Conservation (phyloP, 92 coral and sea anemone species). For the Nematostella vectensis region DNA sequence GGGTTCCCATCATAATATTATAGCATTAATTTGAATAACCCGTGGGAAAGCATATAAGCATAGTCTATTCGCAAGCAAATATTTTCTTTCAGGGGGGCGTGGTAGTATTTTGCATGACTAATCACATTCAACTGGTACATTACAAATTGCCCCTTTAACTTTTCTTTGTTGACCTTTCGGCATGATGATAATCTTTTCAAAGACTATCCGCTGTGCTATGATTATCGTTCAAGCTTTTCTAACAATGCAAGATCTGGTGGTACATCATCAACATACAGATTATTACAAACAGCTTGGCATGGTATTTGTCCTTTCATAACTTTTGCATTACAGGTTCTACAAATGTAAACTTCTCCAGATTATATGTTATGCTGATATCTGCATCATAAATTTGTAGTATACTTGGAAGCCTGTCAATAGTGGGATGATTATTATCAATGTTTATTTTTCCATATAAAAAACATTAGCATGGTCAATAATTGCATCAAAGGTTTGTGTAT, state of each 20-base stretch:
- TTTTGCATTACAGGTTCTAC: slow-evolving; percentile 44
- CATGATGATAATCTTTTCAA: slow-evolving; percentile 17
- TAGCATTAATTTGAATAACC: no score
- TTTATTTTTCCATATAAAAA: no score
- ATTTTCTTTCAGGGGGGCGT: slow-evolving; percentile 44
- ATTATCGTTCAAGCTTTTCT: slow-evolving; percentile 13
- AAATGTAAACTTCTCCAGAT: slow-evolving; percentile 18
- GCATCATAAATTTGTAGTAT: slow-evolving; percentile 22
- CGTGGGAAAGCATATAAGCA: no score
- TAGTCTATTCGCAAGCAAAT: no score
- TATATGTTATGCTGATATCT: slow-evolving; percentile 18
- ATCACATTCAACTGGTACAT: slow-evolving; percentile 54
- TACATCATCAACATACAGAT: slow-evolving; percentile 35
- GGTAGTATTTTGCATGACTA: slow-evolving; percentile 30
- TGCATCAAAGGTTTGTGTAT: slow-evolving; percentile 22
- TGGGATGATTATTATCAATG: slow-evolving; percentile 5
- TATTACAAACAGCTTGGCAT: slow-evolving; percentile 41
- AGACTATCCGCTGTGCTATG: slow-evolving; percentile 21
- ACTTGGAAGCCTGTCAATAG: slow-evolving; percentile 15
- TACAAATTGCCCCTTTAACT: slow-evolving; percentile 48
- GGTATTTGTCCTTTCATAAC: slow-evolving; percentile 22
- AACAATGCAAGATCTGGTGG: slow-evolving; percentile 17
- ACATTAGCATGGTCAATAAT: slow-evolving; percentile 25
- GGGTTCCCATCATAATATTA: no score
- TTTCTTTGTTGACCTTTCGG: slow-evolving; percentile 46